A percentile compares a stretch with the other conserved stretches of the same genome.
Evolutionary conservation across 2,888 invertebrate genomes (phyloP).

Genomic region (Watsonalla binaria): DNA sequence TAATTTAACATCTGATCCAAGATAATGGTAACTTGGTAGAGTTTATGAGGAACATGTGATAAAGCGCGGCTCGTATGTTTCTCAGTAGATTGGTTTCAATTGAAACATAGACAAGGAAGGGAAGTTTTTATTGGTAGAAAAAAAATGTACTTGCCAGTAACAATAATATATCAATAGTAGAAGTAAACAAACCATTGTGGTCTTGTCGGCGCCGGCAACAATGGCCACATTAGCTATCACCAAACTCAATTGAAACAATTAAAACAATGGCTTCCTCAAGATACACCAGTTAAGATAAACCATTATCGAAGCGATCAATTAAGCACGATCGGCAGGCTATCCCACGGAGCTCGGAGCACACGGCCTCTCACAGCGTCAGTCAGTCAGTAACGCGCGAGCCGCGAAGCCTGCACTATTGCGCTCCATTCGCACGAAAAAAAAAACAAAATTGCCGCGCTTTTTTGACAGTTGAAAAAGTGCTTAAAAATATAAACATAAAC

Average conservation of each 20-base stretch:
- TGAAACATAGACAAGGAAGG: neutral
- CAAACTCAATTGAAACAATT: neutral
- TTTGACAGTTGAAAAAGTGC: conserved; percentile 1
- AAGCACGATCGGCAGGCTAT: conserved; percentile 60
- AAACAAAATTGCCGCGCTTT: conserved; percentile 37
- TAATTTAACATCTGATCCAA: conserved; percentile 26
- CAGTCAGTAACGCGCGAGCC: conserved; percentile 62
- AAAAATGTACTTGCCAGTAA: too few species aligned
- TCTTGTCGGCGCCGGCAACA: neutral
- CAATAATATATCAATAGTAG: too few species aligned
- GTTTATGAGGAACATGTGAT: conserved; percentile 1
- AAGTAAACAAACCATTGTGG: too few species aligned
- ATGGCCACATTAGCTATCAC: neutral
- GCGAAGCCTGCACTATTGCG: conserved; percentile 59
- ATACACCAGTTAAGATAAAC: conserved; percentile 12
- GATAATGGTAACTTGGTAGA: conserved; percentile 7
- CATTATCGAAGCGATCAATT: conserved; percentile 38
- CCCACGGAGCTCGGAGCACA: conserved; percentile 33
- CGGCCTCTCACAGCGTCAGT: conserved; percentile 20
- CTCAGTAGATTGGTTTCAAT: neutral
- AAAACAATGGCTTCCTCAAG: neutral
- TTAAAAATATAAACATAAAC: conserved; percentile 7
- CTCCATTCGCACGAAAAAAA: conserved; percentile 26
- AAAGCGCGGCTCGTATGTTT: neutral
- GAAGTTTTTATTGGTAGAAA: too few species aligned